Evolutionary conservation across 2,113 vertebrate genomes (phyloP).

Genomic region (Dendropsophus ebraccatus): DNA sequence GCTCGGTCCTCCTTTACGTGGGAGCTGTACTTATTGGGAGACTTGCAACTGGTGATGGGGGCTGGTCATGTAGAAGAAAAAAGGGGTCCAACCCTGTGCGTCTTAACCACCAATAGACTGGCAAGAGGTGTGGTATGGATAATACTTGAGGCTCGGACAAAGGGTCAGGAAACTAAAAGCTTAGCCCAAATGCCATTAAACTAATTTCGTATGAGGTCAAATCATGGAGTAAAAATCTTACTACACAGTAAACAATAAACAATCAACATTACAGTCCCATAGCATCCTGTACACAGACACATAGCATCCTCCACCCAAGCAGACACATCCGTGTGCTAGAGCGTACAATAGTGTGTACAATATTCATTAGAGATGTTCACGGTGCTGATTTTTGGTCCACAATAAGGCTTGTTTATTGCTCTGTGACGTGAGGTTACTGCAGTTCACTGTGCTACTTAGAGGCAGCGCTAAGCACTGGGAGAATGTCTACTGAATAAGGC

Average conservation of each 20-base stretch:
- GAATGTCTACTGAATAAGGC: slow-evolving; percentile 67
- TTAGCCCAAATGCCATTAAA: slow-evolving; percentile 15
- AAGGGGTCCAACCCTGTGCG: slow-evolving; percentile 27
- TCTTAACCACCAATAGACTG: slow-evolving; percentile 33
- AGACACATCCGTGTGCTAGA: too few relatives aligned
- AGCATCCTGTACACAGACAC: background rate
- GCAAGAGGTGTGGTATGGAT: slow-evolving; percentile 30
- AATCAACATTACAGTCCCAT: too few relatives aligned
- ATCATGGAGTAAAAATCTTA: background rate
- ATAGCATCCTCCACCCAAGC: too few relatives aligned
- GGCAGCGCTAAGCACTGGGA: slow-evolving; percentile 63
- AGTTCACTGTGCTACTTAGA: slow-evolving; percentile 74
- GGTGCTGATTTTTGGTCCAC: background rate
- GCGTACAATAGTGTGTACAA: too few relatives aligned
- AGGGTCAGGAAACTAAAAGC: slow-evolving; percentile 33
- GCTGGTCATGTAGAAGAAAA: slow-evolving; percentile 34
- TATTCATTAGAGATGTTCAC: background rate
- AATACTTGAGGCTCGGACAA: slow-evolving; percentile 43
- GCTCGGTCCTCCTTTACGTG: background rate
- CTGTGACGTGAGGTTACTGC: slow-evolving; percentile 75
- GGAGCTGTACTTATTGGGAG: slow-evolving; percentile 54
- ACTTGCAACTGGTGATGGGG: slow-evolving; percentile 50
- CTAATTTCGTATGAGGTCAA: background rate
- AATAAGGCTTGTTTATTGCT: slow-evolving; percentile 56
- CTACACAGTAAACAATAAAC: too few relatives aligned